These are phyloP conservation scores for Galleria mellonella DNA, from an alignment of 1,140 invertebrate species.

Conservation along the genomic window DNA sequence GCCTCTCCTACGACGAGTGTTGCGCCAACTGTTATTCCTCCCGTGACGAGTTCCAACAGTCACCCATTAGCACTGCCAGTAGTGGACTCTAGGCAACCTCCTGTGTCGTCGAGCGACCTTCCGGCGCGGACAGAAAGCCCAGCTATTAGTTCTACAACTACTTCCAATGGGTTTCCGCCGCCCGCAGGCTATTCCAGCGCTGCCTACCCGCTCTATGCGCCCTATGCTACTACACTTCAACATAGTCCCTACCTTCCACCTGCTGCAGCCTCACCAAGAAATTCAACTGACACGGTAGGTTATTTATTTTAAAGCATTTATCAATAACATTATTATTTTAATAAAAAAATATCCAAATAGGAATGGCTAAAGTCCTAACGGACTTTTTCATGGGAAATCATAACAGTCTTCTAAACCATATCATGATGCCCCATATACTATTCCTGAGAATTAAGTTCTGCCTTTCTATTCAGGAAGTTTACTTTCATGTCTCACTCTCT, in stretches of 20 bases:
- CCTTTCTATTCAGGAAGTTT: too few relatives aligned
- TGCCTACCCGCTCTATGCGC: slow-evolving; percentile 82
- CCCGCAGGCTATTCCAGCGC: slow-evolving; percentile 75
- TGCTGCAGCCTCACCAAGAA: slow-evolving; percentile 78
- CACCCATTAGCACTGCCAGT: slow-evolving; percentile 36
- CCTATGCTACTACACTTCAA: slow-evolving; percentile 79
- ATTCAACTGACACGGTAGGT: slow-evolving; percentile 77
- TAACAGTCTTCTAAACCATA: too few relatives aligned
- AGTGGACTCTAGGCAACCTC: slow-evolving; percentile 39
- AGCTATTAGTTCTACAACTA: slow-evolving; percentile 28
- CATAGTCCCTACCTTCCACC: slow-evolving; percentile 80
- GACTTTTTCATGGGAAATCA: too few relatives aligned
- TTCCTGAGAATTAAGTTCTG: too few relatives aligned
- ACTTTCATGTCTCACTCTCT: too few relatives aligned
- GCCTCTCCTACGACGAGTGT: slow-evolving; percentile 27
- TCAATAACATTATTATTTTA: too few relatives aligned
- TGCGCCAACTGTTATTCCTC: slow-evolving; percentile 30
- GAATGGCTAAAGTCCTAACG: too few relatives aligned
- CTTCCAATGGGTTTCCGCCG: slow-evolving; percentile 53
- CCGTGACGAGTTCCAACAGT: slow-evolving; percentile 28
- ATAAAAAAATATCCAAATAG: too few relatives aligned
- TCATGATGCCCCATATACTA: too few relatives aligned
- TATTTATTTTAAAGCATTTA: neutral
- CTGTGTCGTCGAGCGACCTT: slow-evolving; percentile 29
- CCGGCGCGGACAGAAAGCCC: slow-evolving; percentile 35